A percentile compares a stretch with the other conserved stretches of the same genome.
Evolutionary conservation across 2,113 vertebrate genomes (phyloP).

Genomic region (Pholis gunnellus): DNA sequence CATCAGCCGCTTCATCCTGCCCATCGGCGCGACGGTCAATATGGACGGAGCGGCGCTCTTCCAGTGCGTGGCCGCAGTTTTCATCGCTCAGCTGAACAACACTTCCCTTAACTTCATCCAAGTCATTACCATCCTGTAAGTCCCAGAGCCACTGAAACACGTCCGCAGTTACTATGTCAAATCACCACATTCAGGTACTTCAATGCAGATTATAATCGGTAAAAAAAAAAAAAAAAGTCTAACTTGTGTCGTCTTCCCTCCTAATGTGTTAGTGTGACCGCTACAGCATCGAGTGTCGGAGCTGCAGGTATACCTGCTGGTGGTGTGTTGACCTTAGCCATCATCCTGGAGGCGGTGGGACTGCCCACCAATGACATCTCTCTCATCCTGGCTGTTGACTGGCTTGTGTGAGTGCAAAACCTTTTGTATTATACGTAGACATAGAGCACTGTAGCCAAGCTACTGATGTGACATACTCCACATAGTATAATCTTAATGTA

Average conservation of each 20-base stretch:
- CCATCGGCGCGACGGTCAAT: constrained; percentile 93
- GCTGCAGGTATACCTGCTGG: constrained; percentile 92
- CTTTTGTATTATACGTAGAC: not conserved
- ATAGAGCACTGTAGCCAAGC: not conserved
- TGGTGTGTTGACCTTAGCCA: constrained; percentile 90
- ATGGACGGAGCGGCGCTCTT: constrained; percentile 95
- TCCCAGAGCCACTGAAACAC: constrained; percentile 14
- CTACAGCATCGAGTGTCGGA: constrained; percentile 93
- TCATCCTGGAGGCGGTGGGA: constrained; percentile 90
- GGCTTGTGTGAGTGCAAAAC: constrained; percentile 90
- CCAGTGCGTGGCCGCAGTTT: constrained; percentile 92
- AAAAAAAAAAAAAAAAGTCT: not conserved
- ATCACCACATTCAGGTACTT: not conserved
- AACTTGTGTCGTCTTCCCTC: not conserved
- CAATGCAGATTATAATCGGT: not conserved
- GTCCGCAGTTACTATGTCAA: not conserved
- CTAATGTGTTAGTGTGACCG: constrained; percentile 83
- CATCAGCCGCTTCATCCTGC: constrained; percentile 94
- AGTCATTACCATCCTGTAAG: constrained; percentile 93
- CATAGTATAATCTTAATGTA: not conserved
- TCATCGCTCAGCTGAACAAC: constrained; percentile 91
- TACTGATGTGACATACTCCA: not conserved
- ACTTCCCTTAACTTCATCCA: constrained; percentile 87
- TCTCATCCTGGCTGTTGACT: constrained; percentile 92
- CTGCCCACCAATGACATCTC: constrained; percentile 90